These are phyloP conservation scores for Nemopilema nomurai DNA, from an alignment of 30 jellyfish, hydroid and myxozoan genomes.

Conservation along the genomic window DNA sequence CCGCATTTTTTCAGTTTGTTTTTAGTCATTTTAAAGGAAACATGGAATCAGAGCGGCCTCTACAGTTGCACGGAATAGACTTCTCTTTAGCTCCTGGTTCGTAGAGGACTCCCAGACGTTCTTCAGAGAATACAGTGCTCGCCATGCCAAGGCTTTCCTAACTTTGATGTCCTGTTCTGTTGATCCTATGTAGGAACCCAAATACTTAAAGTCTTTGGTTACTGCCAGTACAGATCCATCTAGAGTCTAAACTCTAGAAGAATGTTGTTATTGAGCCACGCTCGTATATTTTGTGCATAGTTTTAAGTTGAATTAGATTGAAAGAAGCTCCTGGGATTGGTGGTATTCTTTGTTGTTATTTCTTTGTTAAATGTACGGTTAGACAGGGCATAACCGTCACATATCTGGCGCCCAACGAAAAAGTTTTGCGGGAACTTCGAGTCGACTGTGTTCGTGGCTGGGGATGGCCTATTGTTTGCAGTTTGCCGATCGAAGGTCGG, in stretches of 20 bases:
- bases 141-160: no score
- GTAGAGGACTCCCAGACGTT: no score
- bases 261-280: neutral
- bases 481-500: slow-evolving; percentile 25
- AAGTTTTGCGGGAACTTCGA: slow-evolving; percentile 4
- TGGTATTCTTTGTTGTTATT: neutral
- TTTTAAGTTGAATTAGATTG: neutral
- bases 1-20: no score
- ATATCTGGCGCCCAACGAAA: slow-evolving; percentile 13
- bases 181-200: no score
- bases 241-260: neutral
- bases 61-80: no score
- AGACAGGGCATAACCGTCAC: slow-evolving; percentile 21
- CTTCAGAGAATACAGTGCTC: no score
- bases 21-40: no score
- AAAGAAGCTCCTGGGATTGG: slow-evolving; percentile 9
- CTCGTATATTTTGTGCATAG: slow-evolving; percentile 2
- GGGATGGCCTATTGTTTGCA: slow-evolving; percentile 22
- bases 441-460: slow-evolving; percentile 15
- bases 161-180: no score
- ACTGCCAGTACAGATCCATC: no score
- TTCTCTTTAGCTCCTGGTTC: no score
- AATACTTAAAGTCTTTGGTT: no score
- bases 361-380: slow-evolving; percentile 11
- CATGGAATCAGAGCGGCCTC: no score